These are phyloP conservation scores for Erannis defoliaria DNA, from an alignment of 2,888 invertebrate genomes.

Conservation along the genomic window DNA sequence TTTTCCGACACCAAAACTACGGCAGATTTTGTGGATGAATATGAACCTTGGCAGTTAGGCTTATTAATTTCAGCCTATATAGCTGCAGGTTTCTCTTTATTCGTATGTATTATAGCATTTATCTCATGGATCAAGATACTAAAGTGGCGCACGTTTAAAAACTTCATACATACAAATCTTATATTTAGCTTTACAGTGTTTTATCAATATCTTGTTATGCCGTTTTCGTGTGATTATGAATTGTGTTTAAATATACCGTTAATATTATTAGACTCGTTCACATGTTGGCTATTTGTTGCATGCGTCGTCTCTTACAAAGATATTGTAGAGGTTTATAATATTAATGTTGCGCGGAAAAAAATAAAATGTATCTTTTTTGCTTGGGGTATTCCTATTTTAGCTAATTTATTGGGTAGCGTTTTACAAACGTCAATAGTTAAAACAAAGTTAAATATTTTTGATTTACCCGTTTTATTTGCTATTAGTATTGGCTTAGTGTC, in stretches of 20 bases:
- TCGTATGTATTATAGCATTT: not conserved
- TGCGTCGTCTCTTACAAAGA: not conserved
- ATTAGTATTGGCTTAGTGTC: not conserved
- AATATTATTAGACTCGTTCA: not conserved
- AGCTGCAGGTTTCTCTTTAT: too few species aligned
- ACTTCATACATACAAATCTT: not conserved
- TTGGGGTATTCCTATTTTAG: not conserved
- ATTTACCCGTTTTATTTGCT: not conserved
- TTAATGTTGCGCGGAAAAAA: not conserved
- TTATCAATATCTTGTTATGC: not conserved
- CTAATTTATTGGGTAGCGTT: not conserved
- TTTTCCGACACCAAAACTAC: too few species aligned
- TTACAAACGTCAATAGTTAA: not conserved
- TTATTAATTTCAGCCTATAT: not conserved
- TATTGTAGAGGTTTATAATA: slow-evolving; percentile 3
- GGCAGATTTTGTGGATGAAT: too few species aligned
- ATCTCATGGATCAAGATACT: too few species aligned
- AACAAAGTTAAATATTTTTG: too few species aligned
- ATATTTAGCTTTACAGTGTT: not conserved
- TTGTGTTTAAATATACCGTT: not conserved
- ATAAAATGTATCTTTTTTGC: slow-evolving; percentile 5
- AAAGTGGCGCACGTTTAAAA: not conserved
- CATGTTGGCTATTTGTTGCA: not conserved
- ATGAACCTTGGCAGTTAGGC: too few species aligned
- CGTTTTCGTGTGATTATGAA: not conserved